These are phyloP conservation scores for Halichoerus grypus DNA, from an alignment of 2,113 vertebrate species.

Conservation along the genomic window DNA sequence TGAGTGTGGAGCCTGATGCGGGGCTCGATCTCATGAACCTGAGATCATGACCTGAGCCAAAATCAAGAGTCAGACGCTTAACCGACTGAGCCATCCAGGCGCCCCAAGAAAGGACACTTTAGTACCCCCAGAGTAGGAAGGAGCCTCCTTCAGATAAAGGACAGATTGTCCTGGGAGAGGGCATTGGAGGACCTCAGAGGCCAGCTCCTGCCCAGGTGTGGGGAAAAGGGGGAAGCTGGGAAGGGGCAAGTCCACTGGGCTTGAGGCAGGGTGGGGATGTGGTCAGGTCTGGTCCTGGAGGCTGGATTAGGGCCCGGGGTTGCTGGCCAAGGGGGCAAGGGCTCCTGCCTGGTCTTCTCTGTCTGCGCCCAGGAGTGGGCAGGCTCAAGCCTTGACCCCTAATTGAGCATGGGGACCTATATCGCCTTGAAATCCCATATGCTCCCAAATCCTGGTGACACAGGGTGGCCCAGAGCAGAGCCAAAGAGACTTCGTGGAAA, in stretches of 20 bases:
- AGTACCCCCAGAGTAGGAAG: neutral
- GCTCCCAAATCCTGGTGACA: neutral
- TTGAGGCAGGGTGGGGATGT: fast-evolving
- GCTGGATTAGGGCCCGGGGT: too few species aligned
- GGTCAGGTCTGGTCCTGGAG: neutral
- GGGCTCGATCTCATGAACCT: neutral
- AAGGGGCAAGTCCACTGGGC: neutral
- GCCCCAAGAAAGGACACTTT: neutral
- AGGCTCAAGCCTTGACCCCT: neutral
- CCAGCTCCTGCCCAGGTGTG: neutral
- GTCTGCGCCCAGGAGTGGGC: too few species aligned
- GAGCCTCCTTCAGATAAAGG: neutral
- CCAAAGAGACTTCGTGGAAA: neutral
- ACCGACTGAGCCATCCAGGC: neutral
- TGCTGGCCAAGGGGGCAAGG: neutral
- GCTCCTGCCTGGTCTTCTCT: neutral
- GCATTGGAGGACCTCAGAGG: neutral
- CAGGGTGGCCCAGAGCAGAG: neutral
- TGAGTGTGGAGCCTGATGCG: neutral
- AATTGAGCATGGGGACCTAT: fast-evolving
- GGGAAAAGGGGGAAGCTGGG: neutral
- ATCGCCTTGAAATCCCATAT: neutral
- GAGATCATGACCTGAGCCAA: neutral
- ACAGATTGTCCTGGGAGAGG: neutral
- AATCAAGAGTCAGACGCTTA: neutral